Evolutionary conservation across 2,113 vertebrate genomes (phyloP).

Genomic region (Callaeas wilsoni): DNA sequence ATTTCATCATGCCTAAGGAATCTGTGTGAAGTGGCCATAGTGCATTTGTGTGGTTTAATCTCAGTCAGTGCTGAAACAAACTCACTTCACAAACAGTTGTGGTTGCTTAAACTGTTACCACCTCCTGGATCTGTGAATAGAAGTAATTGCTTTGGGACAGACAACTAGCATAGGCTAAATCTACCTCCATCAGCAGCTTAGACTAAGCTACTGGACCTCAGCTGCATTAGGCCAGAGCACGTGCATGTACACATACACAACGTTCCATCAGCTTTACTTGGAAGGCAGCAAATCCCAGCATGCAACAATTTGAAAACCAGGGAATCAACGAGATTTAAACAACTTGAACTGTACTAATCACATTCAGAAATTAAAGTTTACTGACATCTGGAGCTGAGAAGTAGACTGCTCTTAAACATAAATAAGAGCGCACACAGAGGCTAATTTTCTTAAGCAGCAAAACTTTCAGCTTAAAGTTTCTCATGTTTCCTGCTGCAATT

Average conservation of each 20-base stretch:
- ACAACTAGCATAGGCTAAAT: neutral
- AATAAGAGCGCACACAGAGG: neutral
- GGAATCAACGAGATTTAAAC: neutral
- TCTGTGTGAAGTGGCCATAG: neutral
- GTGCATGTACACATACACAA: neutral
- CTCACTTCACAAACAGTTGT: neutral
- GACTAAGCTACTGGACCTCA: neutral
- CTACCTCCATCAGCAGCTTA: neutral
- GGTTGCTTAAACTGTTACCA: neutral
- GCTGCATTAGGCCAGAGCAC: rapidly evolving
- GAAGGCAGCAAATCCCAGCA: neutral
- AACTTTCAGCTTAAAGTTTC: neutral
- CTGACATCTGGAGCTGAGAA: neutral
- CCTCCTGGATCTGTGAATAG: neutral
- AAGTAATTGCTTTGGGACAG: neutral
- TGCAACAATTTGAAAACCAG: neutral
- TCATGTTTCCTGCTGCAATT: neutral
- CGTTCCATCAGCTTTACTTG: neutral
- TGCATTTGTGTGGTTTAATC: neutral
- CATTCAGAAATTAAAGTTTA: neutral
- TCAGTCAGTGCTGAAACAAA: neutral
- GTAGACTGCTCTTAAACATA: neutral
- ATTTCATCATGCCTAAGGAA: neutral
- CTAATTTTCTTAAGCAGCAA: neutral
- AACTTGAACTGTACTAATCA: neutral